Evolutionary conservation across 1,140 invertebrate species (phyloP), one percentile per base, ranked within the genome.

Genomic region (Achroia grisella): DNA sequence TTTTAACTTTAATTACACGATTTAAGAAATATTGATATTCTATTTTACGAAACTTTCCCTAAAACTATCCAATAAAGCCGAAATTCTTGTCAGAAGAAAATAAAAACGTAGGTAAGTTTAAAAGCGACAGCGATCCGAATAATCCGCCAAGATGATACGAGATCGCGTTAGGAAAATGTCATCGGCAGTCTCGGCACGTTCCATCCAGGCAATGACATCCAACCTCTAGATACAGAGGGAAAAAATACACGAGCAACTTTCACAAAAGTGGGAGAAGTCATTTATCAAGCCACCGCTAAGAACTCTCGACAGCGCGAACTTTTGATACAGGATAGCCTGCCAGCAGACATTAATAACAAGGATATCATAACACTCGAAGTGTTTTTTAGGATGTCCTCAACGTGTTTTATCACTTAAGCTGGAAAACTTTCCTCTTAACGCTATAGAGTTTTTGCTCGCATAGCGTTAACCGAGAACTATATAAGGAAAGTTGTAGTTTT

Each of bases 331-430:
- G 75, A 77, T 71, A 71, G 70, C 59, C 61, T 63, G 73, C 70
- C 69, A 71, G 62, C 66, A 77, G 69, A 78, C 81, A 82, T 85
- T 85, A 85, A 85, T 85, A 82, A 80, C 74, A 69, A 74, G 73
- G 77, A 75, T 81, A 84, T 84, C 72, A 67, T 64, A 70, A 59
- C 64, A 66, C 66, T 74, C 64, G 54, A 74, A 70, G 60, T 70
- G 69, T 71, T 81, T 79, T 73, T 76, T 59, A 36, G 62, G 65
- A 64, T 80, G 71, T 74, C 68, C 54, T 55, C 47, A 40, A 58
- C 72, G 69, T 80, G 75, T 79, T 80, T 77, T 83, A 80, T 79
- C 77, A 79, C 73, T 75, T 77, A 64, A 61, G 57, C 46, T 36
- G 51, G 45, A 47, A 60, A 68, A 63, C 48, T 68, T 64, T 57